Evolutionary conservation across 2,113 vertebrate species (phyloP), one percentile per base, ranked within the genome.

Genomic region (Bubo scandiacus): DNA sequence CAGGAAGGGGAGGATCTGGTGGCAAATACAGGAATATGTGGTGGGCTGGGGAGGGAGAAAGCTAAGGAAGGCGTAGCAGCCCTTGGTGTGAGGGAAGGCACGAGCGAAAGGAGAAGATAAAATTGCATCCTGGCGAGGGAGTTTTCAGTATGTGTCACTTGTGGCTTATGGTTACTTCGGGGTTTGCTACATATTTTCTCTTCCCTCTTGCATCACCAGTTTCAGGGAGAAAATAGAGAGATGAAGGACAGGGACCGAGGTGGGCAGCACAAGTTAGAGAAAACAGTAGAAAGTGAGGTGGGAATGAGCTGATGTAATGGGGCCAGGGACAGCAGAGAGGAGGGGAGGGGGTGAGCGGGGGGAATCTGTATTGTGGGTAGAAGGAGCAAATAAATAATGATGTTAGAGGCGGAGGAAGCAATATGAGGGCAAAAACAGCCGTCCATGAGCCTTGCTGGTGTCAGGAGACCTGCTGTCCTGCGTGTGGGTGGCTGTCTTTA

Each of bases 121-220:
- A 71, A 59, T 10, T 59, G 66, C 47, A 29, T 65, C 58, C 30
- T 63, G 21, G 65, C 3, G 5, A 59, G 38, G 23, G n/a, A 80
- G 17, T 45, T 65, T 43, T 92, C 45, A 34, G 70, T 19, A 19
- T 0, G 4, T 0, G 0, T 65, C 19, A 7, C 15, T 45, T 23
- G 34, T 29, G 38, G 29, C 25, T 78, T 34, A 36, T 0, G 2
- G 47, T 42, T 32, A 12, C n/a, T 74, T 52, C 1, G 2, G 25
- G 27, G 15, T 73, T 86, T 75, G 38, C 49, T 81, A 3, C 1
- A 0, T 32, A 9, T 59, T 77, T 73, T 61, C 29, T 51, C 36
- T 43, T 77, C 57, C 21, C 52, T 77, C 34, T 83, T 74, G n/a
- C 34, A 18, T 73, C 45, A 59, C 10, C 10, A 11, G 2, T 80